phyloP scores from a whole-genome alignment of 2,113 vertebrate species.

The Vanacampus margaritifer region DNA sequence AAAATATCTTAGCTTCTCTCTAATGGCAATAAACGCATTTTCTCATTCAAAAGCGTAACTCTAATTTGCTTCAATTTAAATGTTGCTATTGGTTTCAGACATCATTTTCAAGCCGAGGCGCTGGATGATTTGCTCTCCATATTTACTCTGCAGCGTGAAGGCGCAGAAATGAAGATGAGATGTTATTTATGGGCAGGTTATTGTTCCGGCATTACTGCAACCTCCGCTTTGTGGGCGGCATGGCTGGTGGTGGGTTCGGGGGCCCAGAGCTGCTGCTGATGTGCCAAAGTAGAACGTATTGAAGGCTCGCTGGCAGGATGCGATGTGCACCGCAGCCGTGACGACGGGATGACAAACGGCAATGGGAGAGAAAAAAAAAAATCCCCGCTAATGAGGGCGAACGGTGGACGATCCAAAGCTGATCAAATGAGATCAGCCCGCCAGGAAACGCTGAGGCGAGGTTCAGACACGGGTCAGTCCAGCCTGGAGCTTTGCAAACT shows the following conservation, averaged over 20 bases:
- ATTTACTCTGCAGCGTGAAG: conserved; percentile 40
- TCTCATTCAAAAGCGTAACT: neutral
- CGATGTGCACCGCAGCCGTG: conserved; percentile 8
- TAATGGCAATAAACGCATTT: neutral
- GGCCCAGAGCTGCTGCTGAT: conserved; percentile 33
- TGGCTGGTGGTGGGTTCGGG: conserved; percentile 43
- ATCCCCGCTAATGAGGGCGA: conserved; percentile 28
- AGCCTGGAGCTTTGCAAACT: conserved; percentile 10
- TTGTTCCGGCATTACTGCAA: conserved; percentile 57
- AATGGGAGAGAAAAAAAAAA: neutral
- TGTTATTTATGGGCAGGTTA: conserved; percentile 61
- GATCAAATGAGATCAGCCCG: conserved; percentile 39
- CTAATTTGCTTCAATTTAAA: neutral
- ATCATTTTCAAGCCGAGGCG: conserved; percentile 3
- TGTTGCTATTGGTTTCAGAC: conserved; percentile 1
- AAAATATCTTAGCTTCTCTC: neutral
- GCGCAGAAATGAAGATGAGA: conserved; percentile 42
- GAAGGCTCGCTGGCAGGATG: conserved; percentile 20
- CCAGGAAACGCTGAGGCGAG: conserved; percentile 23
- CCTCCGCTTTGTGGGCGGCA: conserved; percentile 59
- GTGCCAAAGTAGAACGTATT: conserved; percentile 29
- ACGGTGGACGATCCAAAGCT: conserved; percentile 14
- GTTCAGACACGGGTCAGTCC: conserved; percentile 33
- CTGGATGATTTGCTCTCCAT: conserved; percentile 10
- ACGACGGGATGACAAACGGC: conserved; percentile 24